phyloP scores from a whole-genome alignment of 2,797 vertebrate genomes.

The Adelosebastes latens region DNA sequence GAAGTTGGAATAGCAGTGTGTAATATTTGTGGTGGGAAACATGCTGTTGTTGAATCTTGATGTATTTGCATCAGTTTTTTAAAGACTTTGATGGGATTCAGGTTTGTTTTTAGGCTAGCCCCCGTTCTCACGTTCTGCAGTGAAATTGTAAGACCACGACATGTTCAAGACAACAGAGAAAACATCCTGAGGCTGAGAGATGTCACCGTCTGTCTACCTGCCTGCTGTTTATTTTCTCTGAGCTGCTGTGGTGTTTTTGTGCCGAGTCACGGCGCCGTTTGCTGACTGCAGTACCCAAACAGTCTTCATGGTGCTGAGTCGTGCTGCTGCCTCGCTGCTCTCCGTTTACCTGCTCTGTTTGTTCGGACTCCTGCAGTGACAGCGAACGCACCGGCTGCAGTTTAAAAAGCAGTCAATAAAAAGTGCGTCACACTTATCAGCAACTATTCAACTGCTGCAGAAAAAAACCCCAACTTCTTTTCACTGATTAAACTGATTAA shows the following conservation, averaged over 20 bases:
- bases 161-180: no score
- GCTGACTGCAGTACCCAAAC: constrained; percentile 23
- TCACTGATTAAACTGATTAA: not conserved
- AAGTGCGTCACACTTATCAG: not conserved
- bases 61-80: not conserved
- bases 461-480: not conserved
- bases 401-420: not conserved
- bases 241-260: not conserved
- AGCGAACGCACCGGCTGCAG: not conserved
- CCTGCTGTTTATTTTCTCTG: not conserved
- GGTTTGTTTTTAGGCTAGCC: not conserved
- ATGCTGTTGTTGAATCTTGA: not conserved
- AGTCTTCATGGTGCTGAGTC: not conserved
- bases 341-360: constrained; percentile 22
- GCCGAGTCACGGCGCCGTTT: constrained; percentile 37
- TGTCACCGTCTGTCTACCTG: not conserved
- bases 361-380: not conserved
- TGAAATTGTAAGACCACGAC: not conserved
- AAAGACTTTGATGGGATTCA: not conserved
- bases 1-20: not conserved
- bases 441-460: not conserved
- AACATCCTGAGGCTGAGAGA: not conserved
- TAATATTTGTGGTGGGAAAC: not conserved
- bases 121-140: not conserved
- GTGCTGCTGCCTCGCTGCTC: constrained; percentile 23